Base-by-base conservation (phyloP, 2,113 vertebrate species). In the Raja brachyura region DNA sequence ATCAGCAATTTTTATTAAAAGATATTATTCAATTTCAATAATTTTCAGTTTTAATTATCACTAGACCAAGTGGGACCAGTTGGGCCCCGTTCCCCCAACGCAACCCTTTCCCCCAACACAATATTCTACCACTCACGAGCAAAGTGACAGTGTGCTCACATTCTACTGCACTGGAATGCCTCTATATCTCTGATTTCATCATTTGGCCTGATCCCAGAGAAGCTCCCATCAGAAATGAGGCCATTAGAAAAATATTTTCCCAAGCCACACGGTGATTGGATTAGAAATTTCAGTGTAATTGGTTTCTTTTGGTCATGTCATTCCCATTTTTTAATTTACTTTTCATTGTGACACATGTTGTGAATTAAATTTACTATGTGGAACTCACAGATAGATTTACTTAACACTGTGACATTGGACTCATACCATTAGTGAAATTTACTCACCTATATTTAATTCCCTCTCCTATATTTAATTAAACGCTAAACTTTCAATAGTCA, bases 181-280 rank as follows among this genome's bases (percentile, higher is more conserved):
- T 68, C 66, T 68, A 9, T 16, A 68, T 5, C 16, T 8, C 66
- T 16, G 7, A 68, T 68, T 14, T 68, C 66, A 68, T 68, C 66
- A 14, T 68, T 8, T 68, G 66, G 66, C 66, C 56, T 85, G 59
- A 59, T 56, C 9, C 13, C 9, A 85, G 25, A 1, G 22, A 85
- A 59, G 81, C 56, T 59, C 81, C 54, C 56, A 85, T 25, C 48
- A 85, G 54, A 85, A 85, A 85, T 85, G 81, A 85, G 59, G 81
- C 59, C 81, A 85, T 56, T 59, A 9, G 81, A 85, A 59, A 59
- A 85, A n/a, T 25, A 59, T 85, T 48, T 25, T 85, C 28, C 25
- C 22, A 10, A 28, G 48, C 81, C 54, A 61, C 54, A 11, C 81
- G 59, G 5, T 28, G 48, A 28, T 59, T 28, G 54, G 54, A 59